Conservation (phyloP, 2,888 invertebrate species). For the Harpalus rubripes region DNA sequence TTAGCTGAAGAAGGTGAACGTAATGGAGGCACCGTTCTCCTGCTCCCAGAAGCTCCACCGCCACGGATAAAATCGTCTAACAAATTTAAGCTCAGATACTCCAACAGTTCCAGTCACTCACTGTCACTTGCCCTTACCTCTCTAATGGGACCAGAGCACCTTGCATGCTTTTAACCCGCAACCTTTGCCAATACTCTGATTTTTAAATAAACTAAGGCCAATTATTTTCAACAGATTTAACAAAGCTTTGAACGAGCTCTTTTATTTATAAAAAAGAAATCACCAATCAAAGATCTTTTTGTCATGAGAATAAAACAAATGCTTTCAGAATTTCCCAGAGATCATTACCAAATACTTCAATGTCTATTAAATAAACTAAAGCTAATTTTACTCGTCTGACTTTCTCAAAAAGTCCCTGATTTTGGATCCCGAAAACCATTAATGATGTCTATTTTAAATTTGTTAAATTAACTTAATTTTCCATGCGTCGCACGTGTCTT, state of each 20-base stretch:
- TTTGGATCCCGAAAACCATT: no score
- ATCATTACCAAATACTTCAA: not conserved
- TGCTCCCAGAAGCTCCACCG: slow-evolving; percentile 6
- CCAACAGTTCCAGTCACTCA: slow-evolving; percentile 41
- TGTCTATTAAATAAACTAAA: not conserved
- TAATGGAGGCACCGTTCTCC: slow-evolving; percentile 36
- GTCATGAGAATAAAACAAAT: no score
- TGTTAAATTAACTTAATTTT: no score
- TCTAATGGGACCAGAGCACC: not conserved
- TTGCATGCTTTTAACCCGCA: not conserved
- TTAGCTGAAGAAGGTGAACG: slow-evolving; percentile 62
- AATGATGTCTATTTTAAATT: no score
- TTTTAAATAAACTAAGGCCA: not conserved
- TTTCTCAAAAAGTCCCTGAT: no score
- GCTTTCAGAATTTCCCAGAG: no score
- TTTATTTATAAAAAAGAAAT: not conserved
- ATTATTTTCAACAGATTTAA: not conserved
- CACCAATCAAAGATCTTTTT: not conserved
- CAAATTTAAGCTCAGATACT: slow-evolving; percentile 61
- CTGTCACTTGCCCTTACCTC: slow-evolving; percentile 26
- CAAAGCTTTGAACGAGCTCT: not conserved
- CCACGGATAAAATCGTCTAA: slow-evolving; percentile 60
- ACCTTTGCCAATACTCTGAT: not conserved
- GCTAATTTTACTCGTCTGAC: not conserved
- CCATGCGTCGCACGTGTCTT: no score